Conservation (phyloP, 2,797 vertebrate species). For the Ptychobarbus kaznakovi region DNA sequence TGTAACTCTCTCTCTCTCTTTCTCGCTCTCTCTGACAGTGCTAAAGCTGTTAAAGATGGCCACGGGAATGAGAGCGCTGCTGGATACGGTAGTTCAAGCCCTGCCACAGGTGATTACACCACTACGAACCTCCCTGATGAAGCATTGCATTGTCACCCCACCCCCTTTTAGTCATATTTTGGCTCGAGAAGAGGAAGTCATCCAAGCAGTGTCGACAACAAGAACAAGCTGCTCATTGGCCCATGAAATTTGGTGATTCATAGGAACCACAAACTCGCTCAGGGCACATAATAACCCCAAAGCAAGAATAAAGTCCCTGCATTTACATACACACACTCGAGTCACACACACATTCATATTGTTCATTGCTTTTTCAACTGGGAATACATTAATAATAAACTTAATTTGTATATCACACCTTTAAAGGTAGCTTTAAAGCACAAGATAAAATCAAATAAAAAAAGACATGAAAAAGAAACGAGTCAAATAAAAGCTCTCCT, state of each 20-base stretch:
- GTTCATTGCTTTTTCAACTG: neutral
- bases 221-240: conserved; percentile 14
- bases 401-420: neutral
- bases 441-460: conserved; percentile 15
- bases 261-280: neutral
- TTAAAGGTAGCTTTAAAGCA: conserved; percentile 16
- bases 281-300: neutral
- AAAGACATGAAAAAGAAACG: neutral
- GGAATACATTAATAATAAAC: conserved; percentile 7
- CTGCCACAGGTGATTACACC: conserved; percentile 89
- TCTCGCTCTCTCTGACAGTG: conserved; percentile 65
- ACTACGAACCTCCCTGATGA: conserved; percentile 11
- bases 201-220: conserved; percentile 13
- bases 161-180: conserved; percentile 24
- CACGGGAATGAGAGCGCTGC: conserved; percentile 94
- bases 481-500: conserved; percentile 9
- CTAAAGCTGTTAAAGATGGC: conserved; percentile 87
- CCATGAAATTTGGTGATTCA: conserved; percentile 33
- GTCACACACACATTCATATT: neutral
- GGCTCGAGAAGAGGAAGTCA: conserved; percentile 6
- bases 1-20: conserved; percentile 27
- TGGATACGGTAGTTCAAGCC: conserved; percentile 97
- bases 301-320: conserved; percentile 6
- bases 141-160: conserved; percentile 1
- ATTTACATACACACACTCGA: neutral